Base-by-base conservation (phyloP, 2,888 invertebrate species). In the Pyrochroa serraticornis region DNA sequence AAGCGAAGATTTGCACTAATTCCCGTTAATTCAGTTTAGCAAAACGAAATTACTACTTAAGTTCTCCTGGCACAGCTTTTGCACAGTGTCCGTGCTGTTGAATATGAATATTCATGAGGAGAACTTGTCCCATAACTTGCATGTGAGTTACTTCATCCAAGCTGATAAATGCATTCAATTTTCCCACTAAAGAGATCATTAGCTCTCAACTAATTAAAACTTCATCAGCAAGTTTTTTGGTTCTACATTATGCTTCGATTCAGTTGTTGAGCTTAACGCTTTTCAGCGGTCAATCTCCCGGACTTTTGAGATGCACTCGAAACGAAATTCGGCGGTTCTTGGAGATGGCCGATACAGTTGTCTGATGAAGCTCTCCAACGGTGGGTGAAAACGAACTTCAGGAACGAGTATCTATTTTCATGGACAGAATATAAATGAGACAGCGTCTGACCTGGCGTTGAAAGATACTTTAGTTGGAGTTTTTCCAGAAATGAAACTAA, bases 371-470 rank as follows among this genome's bases (percentile, higher is more conserved):
- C 66, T 69, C 62, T 63, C 62, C 64, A 58, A 41, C 60, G 56
- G 63, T 55, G 65, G 62, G 49, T 60, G 62, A 62, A 64, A 69
- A 69, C 67, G 68, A 69, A 70, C 67, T 69, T 66, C 64, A 65
- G 62, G 69, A 71, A 69, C 65, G 68, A 63, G 64, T 71, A 69
- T 71, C 70, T 67, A 67, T 67, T 67, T 64, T 63, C 70, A 68
- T 69, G 67, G 59, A 60, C 66, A 61, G 72, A 71, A 73, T 72
- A 71, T 69, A 69, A 73, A 72, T 72, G 72, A 72, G 69, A 65
- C 69, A 66, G 63, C 46, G 39, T 53, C 55, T 42, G 47, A 48
- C 43, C 48, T 48, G 55, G 14, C 39, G 56, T 54, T 55, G 53
- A 52, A 56, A 62, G 57, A 56, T 63, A 60, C 51, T 58, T 44